Base-by-base conservation (phyloP, 2,888 invertebrate genomes). In the Malachius bipustulatus region DNA sequence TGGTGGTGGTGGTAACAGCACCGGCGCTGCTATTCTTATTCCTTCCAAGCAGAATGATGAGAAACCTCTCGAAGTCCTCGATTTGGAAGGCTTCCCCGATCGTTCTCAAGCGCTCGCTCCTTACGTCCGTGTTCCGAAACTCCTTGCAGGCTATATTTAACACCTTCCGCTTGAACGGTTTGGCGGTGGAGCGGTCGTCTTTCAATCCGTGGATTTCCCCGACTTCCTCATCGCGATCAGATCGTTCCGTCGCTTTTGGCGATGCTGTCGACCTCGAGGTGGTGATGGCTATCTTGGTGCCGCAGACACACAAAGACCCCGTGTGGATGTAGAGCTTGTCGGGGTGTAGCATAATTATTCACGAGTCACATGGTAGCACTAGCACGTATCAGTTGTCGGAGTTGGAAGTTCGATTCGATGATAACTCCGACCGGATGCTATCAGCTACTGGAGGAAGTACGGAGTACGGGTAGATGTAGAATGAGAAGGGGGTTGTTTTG, bases 21-120 rank as follows among this genome's bases (percentile, higher is more conserved):
- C 66, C 67, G 33, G 62, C 50, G 42, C 67, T 66, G 42, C n/a
- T n/a, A n/a, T n/a, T n/a, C n/a, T n/a, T n/a, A n/a, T n/a, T n/a
- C n/a, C n/a, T n/a, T n/a, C n/a, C n/a, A n/a, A n/a, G 24, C 65
- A 66, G 14, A 66, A 62, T 64, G 62, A 51, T 64, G 57, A 73
- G 72, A 70, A 73, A 70, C 71, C 71, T 69, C 64, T 70, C 67
- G 66, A 73, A 71, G 64, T 73, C 53, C 19, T 63, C 62, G 57
- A 70, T 67, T 68, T 70, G 64, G 47, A 67, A 62, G 69, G 73
- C 70, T 70, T 72, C 71, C 46, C 67, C 65, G 60, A 73, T 71
- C 60, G 68, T 65, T 55, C 64, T 57, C 57, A 73, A 43, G 39
- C 49, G 48, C 30, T 47, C 47, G 38, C 44, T 51, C 16, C 43